Percentiles rank a stretch among this genome's conserved stretches.
Evolutionary conservation across 1,140 invertebrate genomes (phyloP).

Genomic region (Ylistrum balloti): DNA sequence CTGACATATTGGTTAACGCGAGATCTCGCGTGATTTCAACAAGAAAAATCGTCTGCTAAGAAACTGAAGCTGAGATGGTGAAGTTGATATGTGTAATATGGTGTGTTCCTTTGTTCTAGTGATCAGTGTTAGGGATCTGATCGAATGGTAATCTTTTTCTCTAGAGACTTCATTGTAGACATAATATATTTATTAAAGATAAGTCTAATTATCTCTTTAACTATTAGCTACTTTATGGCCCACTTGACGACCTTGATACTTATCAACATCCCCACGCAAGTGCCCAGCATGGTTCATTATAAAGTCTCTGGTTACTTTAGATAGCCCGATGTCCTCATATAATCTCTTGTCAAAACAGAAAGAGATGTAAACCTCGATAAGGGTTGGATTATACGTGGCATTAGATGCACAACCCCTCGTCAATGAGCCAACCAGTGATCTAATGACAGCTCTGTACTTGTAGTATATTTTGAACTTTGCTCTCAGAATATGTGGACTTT

Average conservation of each 20-base stretch:
- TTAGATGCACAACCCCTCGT: background rate
- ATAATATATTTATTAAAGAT: background rate
- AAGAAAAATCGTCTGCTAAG: constrained; percentile 57
- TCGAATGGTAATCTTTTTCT: background rate
- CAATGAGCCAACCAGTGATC: background rate
- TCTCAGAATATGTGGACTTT: constrained; percentile 19
- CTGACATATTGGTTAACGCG: constrained; percentile 71
- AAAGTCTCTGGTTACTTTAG: background rate
- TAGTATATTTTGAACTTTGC: constrained; percentile 35
- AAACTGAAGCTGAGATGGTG: background rate
- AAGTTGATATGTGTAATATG: background rate
- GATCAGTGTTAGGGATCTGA: background rate
- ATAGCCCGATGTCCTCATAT: background rate
- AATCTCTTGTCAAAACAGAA: constrained; percentile 35
- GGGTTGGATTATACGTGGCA: constrained; percentile 22
- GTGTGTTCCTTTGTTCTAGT: too few species aligned
- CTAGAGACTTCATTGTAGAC: background rate
- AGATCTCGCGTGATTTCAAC: constrained; percentile 61
- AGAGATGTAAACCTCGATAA: constrained; percentile 6
- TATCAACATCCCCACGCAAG: background rate
- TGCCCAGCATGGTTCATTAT: constrained; percentile 1
- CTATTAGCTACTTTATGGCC: background rate
- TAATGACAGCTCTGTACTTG: constrained; percentile 16
- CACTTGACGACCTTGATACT: background rate
- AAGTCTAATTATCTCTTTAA: background rate